Evolutionary conservation across 1,140 invertebrate genomes (phyloP), one percentile per base, ranked within the genome.

Genomic region (Leptinotarsa texana): DNA sequence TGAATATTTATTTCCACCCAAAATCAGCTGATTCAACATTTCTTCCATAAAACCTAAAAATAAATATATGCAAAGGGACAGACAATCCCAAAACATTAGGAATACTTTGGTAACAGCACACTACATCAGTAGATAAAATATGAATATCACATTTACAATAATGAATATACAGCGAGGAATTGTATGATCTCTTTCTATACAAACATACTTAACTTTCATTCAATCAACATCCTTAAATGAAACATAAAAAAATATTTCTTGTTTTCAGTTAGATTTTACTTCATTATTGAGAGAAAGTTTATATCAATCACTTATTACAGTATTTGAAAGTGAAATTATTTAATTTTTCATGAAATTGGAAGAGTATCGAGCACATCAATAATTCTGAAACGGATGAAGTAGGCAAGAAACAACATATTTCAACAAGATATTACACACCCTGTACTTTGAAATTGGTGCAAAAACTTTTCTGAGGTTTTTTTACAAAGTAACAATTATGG

Each of bases 81-180:
- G 51, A 8, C 13, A 57, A n/a, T 57, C 15, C 51, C 51, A 57
- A 17, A 15, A 15, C 51, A 57, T 57, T 18, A 57, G 15, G n/a
- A 57, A 17, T 57, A 57, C 51, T 57, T 57, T 57, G 51, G 51
- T 57, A 57, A 57, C 51, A 57, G 51, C 51, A 57, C 4, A 57
- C 51, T 57, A 57, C n/a, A 57, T 57, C 33, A 33, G 33, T 57
- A 57, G 13, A 57, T 17, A 17, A 57, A 33, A 18, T 15, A 57
- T 57, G n/a, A 18, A 57, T 57, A 57, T 57, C 51, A 57, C 51
- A 57, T 57, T 13, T 57, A 57, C 51, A 57, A 57, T 57, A 57
- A 6, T 15, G n/a, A 57, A 57, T 57, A n/a, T 57, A 57, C 51
- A 17, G 51, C n/a, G 51, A 57, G n/a, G 51, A 57, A 57, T 3